Conservation (phyloP, 1,140 invertebrate genomes). For the Limonius californicus region DNA sequence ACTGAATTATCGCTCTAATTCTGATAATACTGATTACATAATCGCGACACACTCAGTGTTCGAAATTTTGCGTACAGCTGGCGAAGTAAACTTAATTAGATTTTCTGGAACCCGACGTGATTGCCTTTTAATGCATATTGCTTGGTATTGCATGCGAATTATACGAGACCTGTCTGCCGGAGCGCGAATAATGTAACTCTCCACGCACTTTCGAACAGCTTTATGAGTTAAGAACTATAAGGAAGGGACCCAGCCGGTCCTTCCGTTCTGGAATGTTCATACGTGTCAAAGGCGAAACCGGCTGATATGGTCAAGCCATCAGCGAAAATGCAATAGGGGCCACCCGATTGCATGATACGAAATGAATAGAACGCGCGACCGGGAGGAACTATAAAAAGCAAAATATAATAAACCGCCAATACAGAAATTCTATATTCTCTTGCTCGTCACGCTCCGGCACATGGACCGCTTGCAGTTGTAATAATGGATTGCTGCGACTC, state of each 20-base stretch:
- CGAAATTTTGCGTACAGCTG: conserved; percentile 11
- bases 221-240: too few relatives aligned
- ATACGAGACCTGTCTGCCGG: neutral
- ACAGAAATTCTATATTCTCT: conserved; percentile 21
- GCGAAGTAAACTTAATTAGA: conserved; percentile 19
- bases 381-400: conserved; percentile 18
- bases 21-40: conserved; percentile 1
- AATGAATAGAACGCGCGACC: neutral
- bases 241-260: too few relatives aligned
- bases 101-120: conserved; percentile 4
- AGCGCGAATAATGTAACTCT: neutral
- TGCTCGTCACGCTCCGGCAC: conserved; percentile 22
- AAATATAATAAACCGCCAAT: conserved; percentile 30
- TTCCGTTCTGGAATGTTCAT: too few relatives aligned
- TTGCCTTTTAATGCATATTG: conserved; percentile 19
- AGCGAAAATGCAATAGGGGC: conserved; percentile 1
- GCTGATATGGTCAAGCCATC: neutral
- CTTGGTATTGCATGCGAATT: conserved; percentile 17
- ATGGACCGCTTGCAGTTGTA: conserved; percentile 10
- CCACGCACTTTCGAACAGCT: too few relatives aligned
- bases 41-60: conserved; percentile 6
- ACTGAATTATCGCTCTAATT: conserved; percentile 12
- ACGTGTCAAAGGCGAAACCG: too few relatives aligned
- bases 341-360: conserved; percentile 5
- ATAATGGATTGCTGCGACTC: conserved; percentile 16